Conservation (phyloP, 2,888 invertebrate species). For the Thymelicus lineola region DNA sequence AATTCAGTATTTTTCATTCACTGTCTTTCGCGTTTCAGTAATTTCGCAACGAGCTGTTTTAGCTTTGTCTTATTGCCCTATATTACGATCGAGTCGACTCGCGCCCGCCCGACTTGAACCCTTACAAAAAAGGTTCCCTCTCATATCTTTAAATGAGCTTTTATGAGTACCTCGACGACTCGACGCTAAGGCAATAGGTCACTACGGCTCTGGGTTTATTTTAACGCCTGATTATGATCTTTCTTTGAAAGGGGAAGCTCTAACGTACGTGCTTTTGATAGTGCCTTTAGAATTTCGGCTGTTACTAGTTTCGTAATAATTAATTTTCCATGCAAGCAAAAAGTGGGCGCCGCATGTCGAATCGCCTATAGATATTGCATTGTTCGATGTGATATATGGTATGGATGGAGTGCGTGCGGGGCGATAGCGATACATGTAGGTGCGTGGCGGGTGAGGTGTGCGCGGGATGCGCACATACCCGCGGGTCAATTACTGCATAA, state of each 20-base stretch:
- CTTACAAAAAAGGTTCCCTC: slow-evolving; percentile 55
- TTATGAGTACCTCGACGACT: slow-evolving; percentile 55
- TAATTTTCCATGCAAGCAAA: slow-evolving; percentile 16
- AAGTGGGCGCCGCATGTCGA: slow-evolving; percentile 26
- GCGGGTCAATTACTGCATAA: slow-evolving; percentile 80
- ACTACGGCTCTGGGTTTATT: slow-evolving; percentile 51
- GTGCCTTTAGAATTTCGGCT: slow-evolving; percentile 20
- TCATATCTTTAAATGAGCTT: slow-evolving; percentile 63
- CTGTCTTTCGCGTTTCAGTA: slow-evolving; percentile 28
- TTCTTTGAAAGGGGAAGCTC: slow-evolving; percentile 35
- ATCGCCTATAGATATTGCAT: slow-evolving; percentile 49
- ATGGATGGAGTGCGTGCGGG: slow-evolving; percentile 54
- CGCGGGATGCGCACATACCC: slow-evolving; percentile 72
- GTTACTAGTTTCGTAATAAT: background rate
- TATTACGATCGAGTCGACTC: slow-evolving; percentile 49
- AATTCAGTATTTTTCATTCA: slow-evolving; percentile 30
- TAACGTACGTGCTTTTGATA: slow-evolving; percentile 15
- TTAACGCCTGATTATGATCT: slow-evolving; percentile 45
- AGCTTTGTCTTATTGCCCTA: slow-evolving; percentile 39
- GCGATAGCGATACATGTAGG: slow-evolving; percentile 55
- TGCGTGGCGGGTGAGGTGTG: slow-evolving; percentile 62
- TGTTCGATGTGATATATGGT: slow-evolving; percentile 48
- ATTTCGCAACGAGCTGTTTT: slow-evolving; percentile 25
- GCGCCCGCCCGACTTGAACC: slow-evolving; percentile 48
- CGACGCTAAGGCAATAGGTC: slow-evolving; percentile 60